These are phyloP conservation scores for Augochlora pura DNA, from an alignment of 1,140 invertebrate species.

Conservation along the genomic window DNA sequence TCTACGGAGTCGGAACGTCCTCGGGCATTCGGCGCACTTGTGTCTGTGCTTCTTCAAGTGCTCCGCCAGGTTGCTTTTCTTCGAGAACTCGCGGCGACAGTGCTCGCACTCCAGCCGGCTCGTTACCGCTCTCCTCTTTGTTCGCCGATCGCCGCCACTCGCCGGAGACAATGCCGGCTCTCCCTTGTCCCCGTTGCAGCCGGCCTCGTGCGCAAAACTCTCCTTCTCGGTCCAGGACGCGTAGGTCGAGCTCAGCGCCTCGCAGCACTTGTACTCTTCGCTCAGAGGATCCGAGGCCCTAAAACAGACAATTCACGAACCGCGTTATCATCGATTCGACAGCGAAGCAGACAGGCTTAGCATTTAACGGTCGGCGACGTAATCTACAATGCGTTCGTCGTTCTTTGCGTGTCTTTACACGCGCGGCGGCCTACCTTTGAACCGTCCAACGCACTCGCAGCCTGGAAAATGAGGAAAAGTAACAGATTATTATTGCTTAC, in stretches of 20 bases:
- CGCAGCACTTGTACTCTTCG: conserved; percentile 35
- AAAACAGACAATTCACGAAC: conserved; percentile 55
- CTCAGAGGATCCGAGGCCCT: conserved; percentile 55
- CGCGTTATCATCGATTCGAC: conserved; percentile 22
- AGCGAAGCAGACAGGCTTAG: not conserved
- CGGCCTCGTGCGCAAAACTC: not conserved
- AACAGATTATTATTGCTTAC: conserved; percentile 24
- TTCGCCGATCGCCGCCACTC: not conserved
- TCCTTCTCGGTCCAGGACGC: conserved; percentile 23
- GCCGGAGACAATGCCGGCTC: no score
- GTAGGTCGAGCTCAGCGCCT: not conserved
- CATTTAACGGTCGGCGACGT: not conserved
- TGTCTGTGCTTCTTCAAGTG: conserved; percentile 74
- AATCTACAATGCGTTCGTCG: no score
- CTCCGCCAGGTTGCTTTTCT: conserved; percentile 75
- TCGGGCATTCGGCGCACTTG: conserved; percentile 64
- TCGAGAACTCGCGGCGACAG: conserved; percentile 75
- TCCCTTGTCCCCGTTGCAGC: not conserved
- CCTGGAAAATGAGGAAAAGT: conserved; percentile 37
- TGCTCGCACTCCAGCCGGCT: conserved; percentile 51
- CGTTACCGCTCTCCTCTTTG: not conserved
- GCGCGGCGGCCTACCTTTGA: no score
- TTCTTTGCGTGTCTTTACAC: conserved; percentile 23
- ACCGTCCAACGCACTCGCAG: conserved; percentile 6
- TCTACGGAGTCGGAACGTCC: conserved; percentile 55